Percentiles rank a stretch among this genome's conserved stretches.
Conservation (phyloP, 2,888 invertebrate species). For the Scaptomyza parva region DNA sequence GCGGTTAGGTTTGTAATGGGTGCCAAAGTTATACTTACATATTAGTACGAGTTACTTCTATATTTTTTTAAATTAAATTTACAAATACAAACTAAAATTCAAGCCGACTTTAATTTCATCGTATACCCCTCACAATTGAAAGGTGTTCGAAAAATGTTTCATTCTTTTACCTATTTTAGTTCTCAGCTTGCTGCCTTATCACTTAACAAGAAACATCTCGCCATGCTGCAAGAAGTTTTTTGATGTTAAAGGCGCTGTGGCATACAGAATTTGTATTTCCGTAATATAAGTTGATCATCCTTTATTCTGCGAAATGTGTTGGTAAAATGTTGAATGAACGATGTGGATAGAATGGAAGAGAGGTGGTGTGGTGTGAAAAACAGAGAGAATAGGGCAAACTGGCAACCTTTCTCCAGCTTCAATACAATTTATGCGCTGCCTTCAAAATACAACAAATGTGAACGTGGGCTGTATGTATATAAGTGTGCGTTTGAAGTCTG, state of each 20-base stretch:
- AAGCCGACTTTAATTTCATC: neutral
- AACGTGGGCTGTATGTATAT: neutral
- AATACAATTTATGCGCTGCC: slow-evolving; percentile 21
- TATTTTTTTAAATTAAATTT: neutral
- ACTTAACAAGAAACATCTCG: slow-evolving; percentile 54
- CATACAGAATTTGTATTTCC: slow-evolving; percentile 70
- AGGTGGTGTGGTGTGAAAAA: neutral
- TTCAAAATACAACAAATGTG: slow-evolving; percentile 6
- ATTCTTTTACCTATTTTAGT: slow-evolving; percentile 21
- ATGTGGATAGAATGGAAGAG: too few relatives aligned
- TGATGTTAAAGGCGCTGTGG: slow-evolving; percentile 69
- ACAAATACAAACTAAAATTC: neutral
- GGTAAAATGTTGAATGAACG: slow-evolving; percentile 50
- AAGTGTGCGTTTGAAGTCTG: slow-evolving; percentile 6
- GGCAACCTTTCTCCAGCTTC: slow-evolving; percentile 29
- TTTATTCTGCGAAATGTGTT: slow-evolving; percentile 31
- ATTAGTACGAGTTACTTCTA: neutral
- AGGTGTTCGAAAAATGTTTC: slow-evolving; percentile 37
- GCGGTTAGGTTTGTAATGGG: too few relatives aligned
- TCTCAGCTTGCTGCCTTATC: slow-evolving; percentile 56
- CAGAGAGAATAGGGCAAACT: slow-evolving; percentile 2
- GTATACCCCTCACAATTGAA: slow-evolving; percentile 36
- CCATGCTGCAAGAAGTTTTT: slow-evolving; percentile 28
- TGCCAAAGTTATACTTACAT: too few relatives aligned
- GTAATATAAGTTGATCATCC: slow-evolving; percentile 62